Evolutionary conservation across 2,113 vertebrate species (phyloP), one percentile per base, ranked within the genome.

Genomic region (Colaptes auratus): DNA sequence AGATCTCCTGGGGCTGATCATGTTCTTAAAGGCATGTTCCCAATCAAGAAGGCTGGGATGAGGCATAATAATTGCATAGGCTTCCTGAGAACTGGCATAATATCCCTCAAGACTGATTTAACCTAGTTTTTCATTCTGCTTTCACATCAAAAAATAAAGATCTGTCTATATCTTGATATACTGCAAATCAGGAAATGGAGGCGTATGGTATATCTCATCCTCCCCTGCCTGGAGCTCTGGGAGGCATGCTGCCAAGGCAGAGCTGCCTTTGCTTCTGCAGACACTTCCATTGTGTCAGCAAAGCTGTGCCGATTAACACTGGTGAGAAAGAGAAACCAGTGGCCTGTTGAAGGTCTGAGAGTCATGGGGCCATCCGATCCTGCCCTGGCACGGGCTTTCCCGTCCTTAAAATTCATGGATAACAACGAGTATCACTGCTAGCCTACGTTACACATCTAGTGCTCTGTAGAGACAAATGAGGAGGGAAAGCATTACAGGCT

Each of bases 21-120:
- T 92, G 80, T 95, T 97, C 96, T 89, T 94, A 92, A 94, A 95
- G 90, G 90, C 92, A 95, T 95, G 94, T 93, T 96, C 95, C 90
- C 82, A 88, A 91, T 97, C 96, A 94, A 96, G 93, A 86, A 92
- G 80, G 80, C 83, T 94, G 79, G 88, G 85, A 95, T 93, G 95
- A 95, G 83, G 93, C 93, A 93, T 88, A 72, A 90, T 90, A 95
- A 96, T 94, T 94, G 93, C 90, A 91, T 52, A 94, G 92, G 93
- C 88, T 96, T 93, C 94, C 94, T 97, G 91, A 92, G 95, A 95
- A 95, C 92, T 3, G 35, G 90, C 77, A 93, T 86, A 64, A 94
- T 88, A 94, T 93, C 91, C 93, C 96, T 90, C 61, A 81, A 95
- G 94, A 94, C 83, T 90, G 73, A 84, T 93, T 93, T 90, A 96